phyloP scores from a whole-genome alignment of 2,113 vertebrate species.

The Dipodomys stephensi region DNA sequence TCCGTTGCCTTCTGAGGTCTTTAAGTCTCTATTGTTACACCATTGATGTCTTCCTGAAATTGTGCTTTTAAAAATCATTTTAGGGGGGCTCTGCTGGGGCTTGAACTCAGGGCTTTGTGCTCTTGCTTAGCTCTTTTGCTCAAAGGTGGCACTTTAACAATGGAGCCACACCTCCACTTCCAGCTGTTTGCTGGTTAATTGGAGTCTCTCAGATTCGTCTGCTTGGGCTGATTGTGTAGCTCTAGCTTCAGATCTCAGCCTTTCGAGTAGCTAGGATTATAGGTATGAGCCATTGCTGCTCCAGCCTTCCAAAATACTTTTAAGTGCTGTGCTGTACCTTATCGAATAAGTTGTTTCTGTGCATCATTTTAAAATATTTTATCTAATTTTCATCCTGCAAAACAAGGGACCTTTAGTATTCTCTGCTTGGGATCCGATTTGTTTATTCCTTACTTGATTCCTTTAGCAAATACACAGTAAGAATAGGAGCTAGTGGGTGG shows the following conservation, averaged over 20 bases:
- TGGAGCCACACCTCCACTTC: no score
- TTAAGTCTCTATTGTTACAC: background rate
- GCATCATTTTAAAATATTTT: slow-evolving; percentile 23
- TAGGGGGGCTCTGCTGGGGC: no score
- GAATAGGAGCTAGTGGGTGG: background rate
- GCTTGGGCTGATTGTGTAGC: no score
- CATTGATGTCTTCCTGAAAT: background rate
- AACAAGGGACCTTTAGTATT: background rate
- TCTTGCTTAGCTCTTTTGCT: no score
- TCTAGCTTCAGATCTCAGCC: no score
- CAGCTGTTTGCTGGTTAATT: no score
- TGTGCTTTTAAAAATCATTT: background rate
- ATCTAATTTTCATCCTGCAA: background rate
- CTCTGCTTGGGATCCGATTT: background rate
- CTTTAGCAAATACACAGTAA: background rate
- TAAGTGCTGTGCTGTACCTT: background rate
- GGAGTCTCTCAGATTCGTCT: no score
- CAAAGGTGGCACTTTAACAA: no score
- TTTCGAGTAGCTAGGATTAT: no score
- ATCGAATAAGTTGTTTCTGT: background rate
- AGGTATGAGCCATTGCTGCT: no score
- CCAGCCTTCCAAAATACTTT: background rate
- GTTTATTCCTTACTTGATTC: background rate
- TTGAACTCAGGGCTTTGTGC: no score
- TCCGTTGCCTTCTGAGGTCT: background rate